These are phyloP conservation scores for Ochropleura leucogaster DNA, from an alignment of 2,888 invertebrate genomes.

Conservation along the genomic window DNA sequence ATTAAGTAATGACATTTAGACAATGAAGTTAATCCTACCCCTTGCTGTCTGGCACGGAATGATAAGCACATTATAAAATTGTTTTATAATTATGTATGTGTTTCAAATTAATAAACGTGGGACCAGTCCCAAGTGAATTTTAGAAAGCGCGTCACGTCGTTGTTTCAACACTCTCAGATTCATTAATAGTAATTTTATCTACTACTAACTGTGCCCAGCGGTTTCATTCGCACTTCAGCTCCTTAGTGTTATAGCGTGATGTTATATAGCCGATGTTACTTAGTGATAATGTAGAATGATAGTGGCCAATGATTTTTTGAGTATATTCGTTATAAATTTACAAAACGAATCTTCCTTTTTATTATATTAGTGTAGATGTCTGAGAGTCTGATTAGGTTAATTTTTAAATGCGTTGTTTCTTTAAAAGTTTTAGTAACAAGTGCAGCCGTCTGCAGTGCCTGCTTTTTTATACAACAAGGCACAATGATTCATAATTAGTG, in stretches of 20 bases:
- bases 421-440: not conserved
- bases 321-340: no score
- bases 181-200: not conserved
- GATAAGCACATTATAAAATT: constrained; percentile 29
- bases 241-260: no score
- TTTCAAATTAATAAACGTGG: constrained; percentile 12
- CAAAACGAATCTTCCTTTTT: no score
- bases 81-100: constrained; percentile 1
- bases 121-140: not conserved
- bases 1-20: constrained; percentile 8
- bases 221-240: no score
- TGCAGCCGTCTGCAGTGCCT: no score
- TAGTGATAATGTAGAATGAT: no score
- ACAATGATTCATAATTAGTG: no score
- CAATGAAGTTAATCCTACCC: constrained; percentile 11
- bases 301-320: no score
- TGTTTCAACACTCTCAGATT: not conserved
- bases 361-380: no score
- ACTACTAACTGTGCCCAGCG: not conserved
- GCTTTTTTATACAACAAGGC: no score
- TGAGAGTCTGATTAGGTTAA: no score
- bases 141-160: not conserved
- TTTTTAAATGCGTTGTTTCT: not conserved
- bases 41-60: not conserved
- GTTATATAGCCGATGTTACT: no score